A percentile compares a stretch with the other conserved stretches of the same genome.
Evolutionary conservation across 2,113 vertebrate species (phyloP).

Genomic region (Prunella himalayana): DNA sequence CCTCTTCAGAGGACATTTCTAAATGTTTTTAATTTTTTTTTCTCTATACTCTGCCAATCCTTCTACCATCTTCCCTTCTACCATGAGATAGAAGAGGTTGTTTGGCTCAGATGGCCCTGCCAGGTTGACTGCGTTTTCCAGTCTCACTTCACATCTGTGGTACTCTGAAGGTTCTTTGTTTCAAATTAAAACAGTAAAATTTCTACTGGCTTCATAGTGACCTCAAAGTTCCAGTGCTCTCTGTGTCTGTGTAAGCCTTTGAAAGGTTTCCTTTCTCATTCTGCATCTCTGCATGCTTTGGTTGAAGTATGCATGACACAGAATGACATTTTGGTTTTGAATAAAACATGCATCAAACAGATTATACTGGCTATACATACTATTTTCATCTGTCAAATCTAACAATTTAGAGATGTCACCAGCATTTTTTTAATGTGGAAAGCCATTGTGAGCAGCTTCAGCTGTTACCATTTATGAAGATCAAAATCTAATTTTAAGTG

Average conservation of each 20-base stretch:
- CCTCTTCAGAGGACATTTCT: neutral
- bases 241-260: neutral
- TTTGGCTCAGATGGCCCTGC: neutral
- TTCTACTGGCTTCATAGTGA: neutral
- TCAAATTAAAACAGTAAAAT: neutral
- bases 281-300: neutral
- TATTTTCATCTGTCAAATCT: neutral
- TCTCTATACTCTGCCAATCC: neutral
- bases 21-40: neutral
- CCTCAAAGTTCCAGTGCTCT: neutral
- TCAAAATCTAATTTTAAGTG: neutral
- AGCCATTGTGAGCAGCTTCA: neutral
- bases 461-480: neutral
- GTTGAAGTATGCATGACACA: neutral
- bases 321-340: neutral
- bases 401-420: neutral
- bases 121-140: neutral
- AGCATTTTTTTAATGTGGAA: neutral
- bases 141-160: neutral
- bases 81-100: neutral
- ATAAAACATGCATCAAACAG: neutral
- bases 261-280: neutral
- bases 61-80: neutral
- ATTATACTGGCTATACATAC: neutral
- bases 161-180: neutral